Base-by-base conservation (phyloP, 1,140 invertebrate species). In the Latrodectus geometricus region DNA sequence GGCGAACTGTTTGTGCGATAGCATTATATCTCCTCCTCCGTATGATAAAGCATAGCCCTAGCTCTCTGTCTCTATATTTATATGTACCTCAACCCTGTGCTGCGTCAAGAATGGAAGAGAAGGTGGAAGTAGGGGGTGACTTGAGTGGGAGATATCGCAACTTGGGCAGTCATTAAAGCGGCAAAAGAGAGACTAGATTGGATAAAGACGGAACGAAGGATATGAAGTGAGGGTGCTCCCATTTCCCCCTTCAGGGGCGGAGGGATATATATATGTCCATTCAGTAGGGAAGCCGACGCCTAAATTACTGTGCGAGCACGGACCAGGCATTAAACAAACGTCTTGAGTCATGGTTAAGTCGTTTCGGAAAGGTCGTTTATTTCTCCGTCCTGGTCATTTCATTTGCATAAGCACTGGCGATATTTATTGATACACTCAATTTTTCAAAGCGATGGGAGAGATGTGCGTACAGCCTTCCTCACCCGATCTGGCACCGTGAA, bases 391-490 rank as follows among this genome's bases (percentile, higher is more conserved):
- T 83, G 80, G 80, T 83, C 80, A 83, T 83, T 84, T 75, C 74
- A 86, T 86, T 86, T 86, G 75, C 83, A 86, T 86, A 86, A 86
- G 83, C 75, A 74, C 61, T 72, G 49, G 74, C 75, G 73, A 75
- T 84, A 84, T 84, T 84, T 84, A 84, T 74, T 84, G 82, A 84
- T 84, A 74, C 49, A 69, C 82, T 76, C 74, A 76, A 84, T 84
- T 84, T 84, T 84, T 84, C 54, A 84, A 84, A 76, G 72, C 35
- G 48, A 20, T 21, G 14, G 52, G 35, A 35, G 56, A 12, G 12
- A n/a, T 61, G 12, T 4, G 12, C 56, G n/a, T 61, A 48, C 12
- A 48, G 12, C 48, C 70, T 48, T 73, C 12, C 12, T 49, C 8
- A 49, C 11, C 23, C 9, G 23, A 14, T 21, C 5, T 12, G 61